Evolutionary conservation across 2,888 invertebrate genomes (phyloP).

Genomic region (Platycnemis pennipes): DNA sequence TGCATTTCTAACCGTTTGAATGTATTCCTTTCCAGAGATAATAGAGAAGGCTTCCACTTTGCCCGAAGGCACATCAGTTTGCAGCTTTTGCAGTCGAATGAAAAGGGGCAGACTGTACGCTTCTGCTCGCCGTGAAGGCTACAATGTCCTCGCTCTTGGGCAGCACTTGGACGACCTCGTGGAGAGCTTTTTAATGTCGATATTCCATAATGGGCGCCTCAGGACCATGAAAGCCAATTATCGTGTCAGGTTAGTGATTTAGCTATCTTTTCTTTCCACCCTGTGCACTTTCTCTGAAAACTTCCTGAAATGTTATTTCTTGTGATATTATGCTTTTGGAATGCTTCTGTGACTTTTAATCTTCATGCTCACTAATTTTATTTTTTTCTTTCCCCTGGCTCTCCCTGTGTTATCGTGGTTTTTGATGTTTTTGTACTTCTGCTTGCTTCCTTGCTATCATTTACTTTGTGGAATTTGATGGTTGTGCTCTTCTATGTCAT

Average conservation of each 20-base stretch:
- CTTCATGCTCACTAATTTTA: background rate
- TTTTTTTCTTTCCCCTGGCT: background rate
- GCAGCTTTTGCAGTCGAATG: conserved; percentile 88
- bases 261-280: conserved; percentile 24
- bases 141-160: conserved; percentile 93
- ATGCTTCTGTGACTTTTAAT: background rate
- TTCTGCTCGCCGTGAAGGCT: conserved; percentile 88
- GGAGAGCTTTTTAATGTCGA: conserved; percentile 89
- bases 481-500: too few species aligned
- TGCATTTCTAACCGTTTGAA: too few species aligned
- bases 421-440: too few species aligned
- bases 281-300: background rate
- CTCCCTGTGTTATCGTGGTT: background rate
- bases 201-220: conserved; percentile 90
- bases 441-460: too few species aligned
- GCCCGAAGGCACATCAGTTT: conserved; percentile 80
- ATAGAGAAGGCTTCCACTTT: conserved; percentile 79
- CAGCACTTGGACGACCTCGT: conserved; percentile 93
- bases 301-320: background rate
- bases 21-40: conserved; percentile 78
- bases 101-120: conserved; percentile 88
- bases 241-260: conserved; percentile 83
- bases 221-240: conserved; percentile 90
- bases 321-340: background rate
- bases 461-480: too few species aligned